Evolutionary conservation across 2,797 vertebrate species (phyloP), one percentile per base, ranked within the genome.

Genomic region (Carduelis carduelis): DNA sequence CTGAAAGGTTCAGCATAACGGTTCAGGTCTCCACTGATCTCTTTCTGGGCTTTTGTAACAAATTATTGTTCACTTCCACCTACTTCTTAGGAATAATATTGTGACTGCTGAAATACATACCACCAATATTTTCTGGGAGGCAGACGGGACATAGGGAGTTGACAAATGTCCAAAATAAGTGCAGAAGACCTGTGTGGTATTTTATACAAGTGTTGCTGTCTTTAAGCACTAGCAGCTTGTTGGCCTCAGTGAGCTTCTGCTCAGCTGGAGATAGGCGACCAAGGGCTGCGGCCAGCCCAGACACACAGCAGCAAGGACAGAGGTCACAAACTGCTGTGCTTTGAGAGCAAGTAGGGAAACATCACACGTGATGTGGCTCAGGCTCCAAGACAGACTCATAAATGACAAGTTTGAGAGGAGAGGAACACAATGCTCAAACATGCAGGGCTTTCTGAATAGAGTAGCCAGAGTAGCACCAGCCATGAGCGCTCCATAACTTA

Each of bases 401-500:
- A 68, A 56, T 6, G 4, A 11, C 1, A 2, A 5, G 14, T 35
- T 32, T 34, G 43, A 70, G 56, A 74, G 30, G 55, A 81, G 10
- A 3, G 30, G 32, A 83, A 43, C 35, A 68, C 5, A 22, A 9
- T 14, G 20, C 65, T 69, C 63, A 53, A 9, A 63, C 11, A 21
- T 1, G 5, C 24, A 14, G 20, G 32, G 12, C 24, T 63, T 63
- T 59, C 44, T 44, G 39, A 16, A 55, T 5, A 46, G 47, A 61
- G 9, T 7, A 53, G 41, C 22, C 8, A 41, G n/a, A 69, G 17
- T 27, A 43, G 39, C n/a, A 81, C 28, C 7, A 15, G 46, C 55
- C 19, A 13, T 2, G 1, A 26, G 8, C 20, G 37, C 46, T 53
- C 4, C 2, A 12, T 14, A 32, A 1, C 0, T 24, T 28, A 17